These are phyloP conservation scores for Portunus trituberculatus DNA, from an alignment of 1,140 invertebrate genomes.

Conservation along the genomic window DNA sequence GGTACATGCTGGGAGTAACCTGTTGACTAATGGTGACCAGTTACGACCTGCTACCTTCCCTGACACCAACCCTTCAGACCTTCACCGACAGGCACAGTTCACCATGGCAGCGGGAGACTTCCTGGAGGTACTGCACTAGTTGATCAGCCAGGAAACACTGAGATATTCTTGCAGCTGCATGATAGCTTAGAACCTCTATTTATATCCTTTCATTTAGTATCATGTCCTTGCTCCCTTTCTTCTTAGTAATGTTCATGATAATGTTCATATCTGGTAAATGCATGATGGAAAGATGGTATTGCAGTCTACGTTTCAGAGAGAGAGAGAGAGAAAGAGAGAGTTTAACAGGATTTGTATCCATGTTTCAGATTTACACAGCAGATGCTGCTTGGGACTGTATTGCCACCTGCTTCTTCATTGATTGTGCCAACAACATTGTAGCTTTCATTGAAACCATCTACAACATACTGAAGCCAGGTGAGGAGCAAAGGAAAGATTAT, in stretches of 20 bases:
- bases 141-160: too few species aligned
- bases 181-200: too few species aligned
- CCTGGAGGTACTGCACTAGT: conserved; percentile 84
- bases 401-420: conserved; percentile 98
- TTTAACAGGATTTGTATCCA: neutral
- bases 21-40: conserved; percentile 87
- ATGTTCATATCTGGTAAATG: too few species aligned
- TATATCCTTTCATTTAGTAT: too few species aligned
- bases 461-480: conserved; percentile 91
- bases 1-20: conserved; percentile 77
- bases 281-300: too few species aligned
- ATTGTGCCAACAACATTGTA: conserved; percentile 97
- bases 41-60: conserved; percentile 90
- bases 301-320: neutral
- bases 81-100: conserved; percentile 87
- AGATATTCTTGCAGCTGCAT: too few species aligned
- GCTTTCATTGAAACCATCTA: conserved; percentile 97
- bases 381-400: conserved; percentile 93
- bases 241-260: too few species aligned
- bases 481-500: neutral
- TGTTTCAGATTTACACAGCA: conserved; percentile 87
- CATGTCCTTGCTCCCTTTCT: too few species aligned
- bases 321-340: neutral
- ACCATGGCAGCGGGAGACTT: conserved; percentile 98
- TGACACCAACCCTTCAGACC: conserved; percentile 89